Evolutionary conservation across 1,140 invertebrate species (phyloP).

Genomic region (Venturia canescens): DNA sequence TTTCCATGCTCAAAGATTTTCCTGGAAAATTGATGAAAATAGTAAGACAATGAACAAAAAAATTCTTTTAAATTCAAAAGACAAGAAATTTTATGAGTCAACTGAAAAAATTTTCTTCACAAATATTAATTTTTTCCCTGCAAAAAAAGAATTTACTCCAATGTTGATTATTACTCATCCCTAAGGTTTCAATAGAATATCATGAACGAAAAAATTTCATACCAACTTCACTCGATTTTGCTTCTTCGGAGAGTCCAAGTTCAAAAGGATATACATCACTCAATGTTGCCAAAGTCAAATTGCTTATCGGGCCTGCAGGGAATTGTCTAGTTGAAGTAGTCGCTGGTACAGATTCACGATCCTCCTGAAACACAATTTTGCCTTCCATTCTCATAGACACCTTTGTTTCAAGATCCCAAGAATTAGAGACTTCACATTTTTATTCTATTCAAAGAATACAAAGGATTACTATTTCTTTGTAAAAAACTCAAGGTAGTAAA

Average conservation of each 20-base stretch:
- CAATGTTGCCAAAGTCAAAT: slow-evolving; percentile 61
- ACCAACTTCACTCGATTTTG: slow-evolving; percentile 56
- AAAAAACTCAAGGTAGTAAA: too few species aligned
- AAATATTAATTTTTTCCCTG: too few species aligned
- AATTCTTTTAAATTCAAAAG: not conserved
- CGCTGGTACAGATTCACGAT: slow-evolving; percentile 52
- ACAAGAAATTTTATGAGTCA: too few species aligned
- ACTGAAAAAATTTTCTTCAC: too few species aligned
- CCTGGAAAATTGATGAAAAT: slow-evolving; percentile 28
- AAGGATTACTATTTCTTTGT: too few species aligned
- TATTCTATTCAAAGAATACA: too few species aligned
- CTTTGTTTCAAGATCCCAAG: too few species aligned
- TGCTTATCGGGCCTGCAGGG: slow-evolving; percentile 53
- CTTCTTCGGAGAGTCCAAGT: slow-evolving; percentile 54
- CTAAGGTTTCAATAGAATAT: too few species aligned
- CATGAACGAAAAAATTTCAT: not conserved
- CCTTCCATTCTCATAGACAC: too few species aligned
- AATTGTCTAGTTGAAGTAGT: slow-evolving; percentile 56
- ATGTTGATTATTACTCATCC: not conserved
- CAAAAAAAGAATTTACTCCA: not conserved
- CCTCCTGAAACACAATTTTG: slow-evolving; percentile 55
- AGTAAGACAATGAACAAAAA: not conserved
- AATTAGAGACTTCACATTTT: too few species aligned
- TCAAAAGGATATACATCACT: slow-evolving; percentile 61
- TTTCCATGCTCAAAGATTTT: slow-evolving; percentile 46